These are phyloP conservation scores for Ailuropoda melanoleuca DNA, from an alignment of 2,113 vertebrate species.

Conservation along the genomic window DNA sequence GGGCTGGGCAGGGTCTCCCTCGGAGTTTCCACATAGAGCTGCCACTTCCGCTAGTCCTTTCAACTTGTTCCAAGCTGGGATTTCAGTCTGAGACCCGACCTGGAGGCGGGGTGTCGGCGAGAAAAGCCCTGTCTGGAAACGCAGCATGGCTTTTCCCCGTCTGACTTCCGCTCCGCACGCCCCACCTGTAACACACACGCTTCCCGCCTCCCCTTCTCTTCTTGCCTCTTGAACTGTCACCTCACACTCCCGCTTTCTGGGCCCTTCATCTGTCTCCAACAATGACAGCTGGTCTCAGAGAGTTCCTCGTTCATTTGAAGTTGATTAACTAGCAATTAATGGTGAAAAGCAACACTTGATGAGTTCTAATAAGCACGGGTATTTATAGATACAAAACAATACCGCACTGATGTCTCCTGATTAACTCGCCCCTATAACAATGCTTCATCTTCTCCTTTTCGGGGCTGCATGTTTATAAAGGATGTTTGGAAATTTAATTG, in stretches of 20 bases:
- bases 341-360: conserved; percentile 26
- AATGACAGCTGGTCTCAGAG: conserved; percentile 68
- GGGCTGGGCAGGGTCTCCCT: neutral
- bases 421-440: conserved; percentile 74
- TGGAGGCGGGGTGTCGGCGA: accelerated
- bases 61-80: neutral
- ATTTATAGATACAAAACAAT: conserved; percentile 73
- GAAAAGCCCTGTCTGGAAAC: neutral
- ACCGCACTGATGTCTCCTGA: conserved; percentile 40
- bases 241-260: neutral
- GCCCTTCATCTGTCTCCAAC: conserved; percentile 54
- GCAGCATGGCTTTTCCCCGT: accelerated
- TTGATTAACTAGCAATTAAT: conserved; percentile 81
- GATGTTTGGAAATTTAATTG: conserved; percentile 83
- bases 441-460: conserved; percentile 63
- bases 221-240: neutral
- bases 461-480: conserved; percentile 69
- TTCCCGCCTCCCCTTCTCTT: neutral
- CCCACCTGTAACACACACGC: accelerated
- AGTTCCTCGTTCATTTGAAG: conserved; percentile 57
- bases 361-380: conserved; percentile 52
- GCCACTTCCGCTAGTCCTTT: neutral
- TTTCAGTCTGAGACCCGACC: neutral
- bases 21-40: neutral
- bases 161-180: accelerated